These are phyloP conservation scores for Tympanuchus pallidicinctus DNA, from an alignment of 2,113 vertebrate species.

Conservation along the genomic window DNA sequence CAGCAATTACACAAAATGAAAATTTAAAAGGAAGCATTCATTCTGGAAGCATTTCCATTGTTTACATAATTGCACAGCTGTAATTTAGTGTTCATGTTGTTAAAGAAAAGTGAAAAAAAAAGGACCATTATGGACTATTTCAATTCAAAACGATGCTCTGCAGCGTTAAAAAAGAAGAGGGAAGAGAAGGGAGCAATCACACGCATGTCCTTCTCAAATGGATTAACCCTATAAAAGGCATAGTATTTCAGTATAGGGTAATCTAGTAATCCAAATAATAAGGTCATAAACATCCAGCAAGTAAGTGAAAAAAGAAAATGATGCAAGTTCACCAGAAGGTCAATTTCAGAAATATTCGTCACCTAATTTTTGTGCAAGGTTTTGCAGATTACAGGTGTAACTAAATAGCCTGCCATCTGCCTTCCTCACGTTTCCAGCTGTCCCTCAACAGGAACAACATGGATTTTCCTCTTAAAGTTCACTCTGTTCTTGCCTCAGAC, in stretches of 20 bases:
- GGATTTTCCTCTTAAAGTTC: conserved; percentile 71
- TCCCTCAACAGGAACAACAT: conserved; percentile 60
- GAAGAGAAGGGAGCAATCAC: conserved; percentile 42
- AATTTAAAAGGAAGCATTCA: conserved; percentile 91
- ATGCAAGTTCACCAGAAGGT: conserved; percentile 70
- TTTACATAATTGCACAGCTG: conserved; percentile 91
- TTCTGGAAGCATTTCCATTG: conserved; percentile 94
- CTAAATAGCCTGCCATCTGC: conserved; percentile 80
- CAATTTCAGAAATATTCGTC: conserved; percentile 72
- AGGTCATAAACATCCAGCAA: conserved; percentile 21
- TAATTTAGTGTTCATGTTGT: conserved; percentile 86
- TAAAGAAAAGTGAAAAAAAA: conserved; percentile 80
- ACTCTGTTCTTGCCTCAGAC: conserved; percentile 43
- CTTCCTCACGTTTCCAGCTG: conserved; percentile 44
- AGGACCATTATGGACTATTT: conserved; percentile 80
- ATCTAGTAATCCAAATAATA: conserved; percentile 33
- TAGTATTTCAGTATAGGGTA: conserved; percentile 30
- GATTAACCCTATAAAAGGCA: conserved; percentile 71
- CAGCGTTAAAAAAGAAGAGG: conserved; percentile 67
- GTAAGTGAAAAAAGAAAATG: conserved; percentile 25
- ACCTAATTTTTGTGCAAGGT: conserved; percentile 68
- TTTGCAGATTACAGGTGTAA: conserved; percentile 78
- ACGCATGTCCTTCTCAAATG: conserved; percentile 60
- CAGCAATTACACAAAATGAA: conserved; percentile 96
- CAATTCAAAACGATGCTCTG: conserved; percentile 78